phyloP scores from a whole-genome alignment of 2,888 invertebrate species.

The Norana najaformis region DNA sequence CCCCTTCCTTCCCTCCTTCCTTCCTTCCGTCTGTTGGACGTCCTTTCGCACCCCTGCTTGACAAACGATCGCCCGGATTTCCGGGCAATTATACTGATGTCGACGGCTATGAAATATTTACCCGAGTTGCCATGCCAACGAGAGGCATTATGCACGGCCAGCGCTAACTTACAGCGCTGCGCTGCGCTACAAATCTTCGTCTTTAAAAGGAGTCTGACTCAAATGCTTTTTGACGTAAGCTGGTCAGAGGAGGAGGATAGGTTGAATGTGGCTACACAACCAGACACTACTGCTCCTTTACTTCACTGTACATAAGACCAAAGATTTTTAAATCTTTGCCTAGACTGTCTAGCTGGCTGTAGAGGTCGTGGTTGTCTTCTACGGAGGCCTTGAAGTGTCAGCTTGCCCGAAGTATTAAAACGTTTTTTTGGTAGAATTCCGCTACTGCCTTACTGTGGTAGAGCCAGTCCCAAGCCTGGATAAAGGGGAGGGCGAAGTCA shows the following conservation, averaged over 20 bases:
- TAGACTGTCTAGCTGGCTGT: too few species aligned
- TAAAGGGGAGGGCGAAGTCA: too few species aligned
- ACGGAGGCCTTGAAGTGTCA: too few species aligned
- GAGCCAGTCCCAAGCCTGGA: too few species aligned
- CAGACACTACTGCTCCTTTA: too few species aligned
- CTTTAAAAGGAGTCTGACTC: background rate
- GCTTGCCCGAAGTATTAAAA: too few species aligned
- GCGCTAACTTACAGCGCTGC: background rate
- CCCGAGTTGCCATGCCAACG: background rate
- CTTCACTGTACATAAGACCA: too few species aligned
- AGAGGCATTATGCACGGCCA: background rate
- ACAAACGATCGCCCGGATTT: constrained; percentile 6
- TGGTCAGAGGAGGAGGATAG: background rate
- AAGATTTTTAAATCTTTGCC: too few species aligned
- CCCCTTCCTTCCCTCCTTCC: background rate
- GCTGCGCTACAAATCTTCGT: background rate
- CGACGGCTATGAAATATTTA: constrained; percentile 24
- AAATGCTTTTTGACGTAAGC: too few species aligned
- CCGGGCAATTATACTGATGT: constrained; percentile 24
- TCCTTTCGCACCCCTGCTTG: background rate
- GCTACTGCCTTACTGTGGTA: too few species aligned
- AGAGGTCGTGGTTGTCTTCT: too few species aligned
- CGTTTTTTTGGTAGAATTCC: too few species aligned
- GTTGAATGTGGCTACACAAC: background rate
- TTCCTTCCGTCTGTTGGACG: background rate